Base-by-base conservation (phyloP, 1,140 invertebrate species). In the Anthonomus grandis region DNA sequence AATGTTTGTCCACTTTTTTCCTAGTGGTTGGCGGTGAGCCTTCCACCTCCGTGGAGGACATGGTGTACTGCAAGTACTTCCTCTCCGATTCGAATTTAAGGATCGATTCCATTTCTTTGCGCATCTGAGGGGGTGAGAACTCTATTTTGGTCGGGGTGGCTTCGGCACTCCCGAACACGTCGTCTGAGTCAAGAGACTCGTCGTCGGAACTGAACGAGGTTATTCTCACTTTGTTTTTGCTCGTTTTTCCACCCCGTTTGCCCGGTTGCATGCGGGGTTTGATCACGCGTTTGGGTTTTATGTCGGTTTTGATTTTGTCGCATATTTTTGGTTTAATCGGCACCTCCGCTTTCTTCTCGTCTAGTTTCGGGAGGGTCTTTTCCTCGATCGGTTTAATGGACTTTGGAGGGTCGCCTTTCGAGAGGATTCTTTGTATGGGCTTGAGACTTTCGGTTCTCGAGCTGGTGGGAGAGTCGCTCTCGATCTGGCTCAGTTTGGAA, bases 41-140 rank as follows among this genome's bases (percentile, higher is more conserved):
- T 72, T 86, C 83, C 9, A 86, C 84, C 75, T 86, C 83, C 3
- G 83, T 86, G 0, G 83, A 86, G 52, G 83, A 85, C 83, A 86
- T 86, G 3, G 83, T 85, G 68, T 85, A 83, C 10, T 83, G 83
- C 52, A 83, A 72, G 63, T 84, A 83, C 27, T 85, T 82, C 61
- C 83, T 79, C 66, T 83, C 83, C 46, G 83, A 84, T 64, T 86
- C 83, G 19, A 81, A 78, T 62, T 84, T 83, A 17, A 86, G 66
- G 48, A 86, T 86, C 2, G 83, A 83, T 67, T 86, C 83, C 57
- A 86, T 80, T 67, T 86, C 83, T 74, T 85, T 86, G 25, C 83
- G 75, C 19, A 83, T 85, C 57, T 86, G 83, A 17, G 83, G 83
- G 2, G 83, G 83, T 10, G 83, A 85, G 67, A 86, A 86, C 67